These are phyloP conservation scores for Thaumatotibia leucotreta DNA, from an alignment of 1,140 invertebrate genomes.

Conservation along the genomic window DNA sequence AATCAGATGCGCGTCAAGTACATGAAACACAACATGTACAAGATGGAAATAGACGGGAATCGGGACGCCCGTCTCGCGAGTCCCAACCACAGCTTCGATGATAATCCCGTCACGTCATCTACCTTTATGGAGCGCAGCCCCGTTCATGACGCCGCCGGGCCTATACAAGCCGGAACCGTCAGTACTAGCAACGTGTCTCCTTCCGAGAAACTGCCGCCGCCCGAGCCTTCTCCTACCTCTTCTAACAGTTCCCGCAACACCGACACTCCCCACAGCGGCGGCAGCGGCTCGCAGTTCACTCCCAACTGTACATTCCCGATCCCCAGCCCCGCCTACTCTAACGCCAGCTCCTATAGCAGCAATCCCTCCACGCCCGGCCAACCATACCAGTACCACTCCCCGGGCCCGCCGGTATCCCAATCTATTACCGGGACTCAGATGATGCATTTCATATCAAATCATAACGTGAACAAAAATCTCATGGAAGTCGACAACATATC, in stretches of 20 bases:
- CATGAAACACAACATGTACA: slow-evolving; percentile 51
- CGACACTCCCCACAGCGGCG: slow-evolving; percentile 66
- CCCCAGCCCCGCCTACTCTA: slow-evolving; percentile 65
- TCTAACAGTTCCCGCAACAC: slow-evolving; percentile 68
- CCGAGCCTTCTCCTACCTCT: slow-evolving; percentile 72
- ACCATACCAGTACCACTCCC: slow-evolving; percentile 59
- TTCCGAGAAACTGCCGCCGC: slow-evolving; percentile 74
- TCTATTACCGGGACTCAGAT: slow-evolving; percentile 58
- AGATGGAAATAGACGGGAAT: slow-evolving; percentile 49
- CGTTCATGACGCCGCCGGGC: slow-evolving; percentile 77
- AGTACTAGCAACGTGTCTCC: slow-evolving; percentile 86
- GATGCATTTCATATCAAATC: slow-evolving; percentile 72
- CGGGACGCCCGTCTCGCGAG: slow-evolving; percentile 49
- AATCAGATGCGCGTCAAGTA: slow-evolving; percentile 51
- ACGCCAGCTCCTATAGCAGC: slow-evolving; percentile 56
- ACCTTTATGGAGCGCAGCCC: slow-evolving; percentile 80
- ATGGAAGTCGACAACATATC: slow-evolving; percentile 74
- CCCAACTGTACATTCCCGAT: slow-evolving; percentile 60
- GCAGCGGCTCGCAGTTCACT: slow-evolving; percentile 54
- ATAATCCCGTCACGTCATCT: slow-evolving; percentile 84
- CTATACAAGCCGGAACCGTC: slow-evolving; percentile 85
- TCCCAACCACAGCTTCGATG: slow-evolving; percentile 77
- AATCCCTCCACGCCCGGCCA: slow-evolving; percentile 63
- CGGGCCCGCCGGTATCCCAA: slow-evolving; percentile 49
- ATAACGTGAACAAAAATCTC: slow-evolving; percentile 70